Base-by-base conservation (phyloP, 2,888 invertebrate species). In the Meloe dianella region DNA sequence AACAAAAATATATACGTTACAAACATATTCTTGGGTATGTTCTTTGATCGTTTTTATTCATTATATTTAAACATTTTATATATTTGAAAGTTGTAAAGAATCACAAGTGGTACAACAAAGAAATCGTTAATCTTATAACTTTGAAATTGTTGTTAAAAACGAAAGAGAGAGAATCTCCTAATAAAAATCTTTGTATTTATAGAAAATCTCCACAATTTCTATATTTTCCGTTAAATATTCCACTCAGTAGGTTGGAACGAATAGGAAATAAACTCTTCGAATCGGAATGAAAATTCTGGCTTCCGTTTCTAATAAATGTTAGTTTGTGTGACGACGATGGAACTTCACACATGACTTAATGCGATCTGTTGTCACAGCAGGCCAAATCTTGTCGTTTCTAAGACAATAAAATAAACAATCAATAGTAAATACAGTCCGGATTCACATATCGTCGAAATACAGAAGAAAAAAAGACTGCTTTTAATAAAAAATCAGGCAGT, bases 221-320 rank as follows among this genome's bases (percentile, higher is more conserved):
- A 14, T 12, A 35, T 35, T 35, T 35, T 35, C 41, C 41, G 41
- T 41, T 17, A 41, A 41, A 41, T 41, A 41, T 41, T 41, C 41
- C 41, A 41, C 12, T 17, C n/a, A 41, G 41, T 41, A 41, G 8
- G n/a, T 41, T 12, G n/a, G 41, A 41, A 41, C 41, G 41, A 41
- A n/a, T 17, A 41, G 17, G 41, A 41, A 41, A 41, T 12, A 41
- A 35, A 35, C 35, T 35, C 35, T 35, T 5, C 17, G 41, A 41
- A 41, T 41, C 5, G 41, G 41, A 41, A 41, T 41, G 41, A 41
- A 41, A 41, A n/a, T 41, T 41, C n/a, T 41, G n/a, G 41, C 17
- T 41, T 41, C 41, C 41, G 41, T 41, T 41, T 41, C 41, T 41
- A 41, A 41, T 41, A 41, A 41, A 41, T 41, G 17, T 41, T 17